Percentiles rank a stretch among this genome's conserved stretches.
phyloP scores from a whole-genome alignment of 37 sponge, comb jelly and placozoan species.

The Dysidea cf. avara region DNA sequence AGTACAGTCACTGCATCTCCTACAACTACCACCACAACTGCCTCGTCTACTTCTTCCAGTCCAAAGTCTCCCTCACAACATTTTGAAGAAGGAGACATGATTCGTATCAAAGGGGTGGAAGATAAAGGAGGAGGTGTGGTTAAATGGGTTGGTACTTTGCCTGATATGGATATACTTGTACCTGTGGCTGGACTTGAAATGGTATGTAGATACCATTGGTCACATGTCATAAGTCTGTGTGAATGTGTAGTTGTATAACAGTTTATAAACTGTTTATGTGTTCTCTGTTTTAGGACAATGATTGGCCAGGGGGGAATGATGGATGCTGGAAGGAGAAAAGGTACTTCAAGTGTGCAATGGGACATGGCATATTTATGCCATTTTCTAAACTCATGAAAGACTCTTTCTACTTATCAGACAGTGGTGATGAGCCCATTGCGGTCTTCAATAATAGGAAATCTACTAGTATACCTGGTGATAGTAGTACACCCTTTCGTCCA shows the following conservation, averaged over 20 bases:
- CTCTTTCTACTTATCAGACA: too few species aligned
- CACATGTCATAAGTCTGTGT: neutral
- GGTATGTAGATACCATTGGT: neutral
- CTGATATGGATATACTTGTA: neutral
- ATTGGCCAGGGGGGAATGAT: conserved; percentile 5
- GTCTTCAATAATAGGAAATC: too few species aligned
- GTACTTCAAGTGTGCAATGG: conserved; percentile 14
- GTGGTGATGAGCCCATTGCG: too few species aligned
- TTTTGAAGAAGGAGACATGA: conserved; percentile 15
- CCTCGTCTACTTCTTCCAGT: too few species aligned
- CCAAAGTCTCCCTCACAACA: too few species aligned
- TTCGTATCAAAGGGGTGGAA: neutral
- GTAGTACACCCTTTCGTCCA: too few species aligned
- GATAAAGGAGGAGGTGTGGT: conserved; percentile 20
- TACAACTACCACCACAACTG: too few species aligned
- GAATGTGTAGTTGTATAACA: neutral
- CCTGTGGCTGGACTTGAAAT: conserved; percentile 35
- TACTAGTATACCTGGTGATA: too few species aligned
- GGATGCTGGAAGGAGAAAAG: neutral
- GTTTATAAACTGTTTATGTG: neutral
- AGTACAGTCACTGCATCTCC: too few species aligned
- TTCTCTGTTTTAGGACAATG: conserved; percentile 2
- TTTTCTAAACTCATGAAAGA: conserved; percentile 4
- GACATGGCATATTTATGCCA: conserved; percentile 16
- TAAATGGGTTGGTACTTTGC: conserved; percentile 10